Conservation (phyloP, 2,113 vertebrate genomes). For the Petrocephalus microphthalmus region DNA sequence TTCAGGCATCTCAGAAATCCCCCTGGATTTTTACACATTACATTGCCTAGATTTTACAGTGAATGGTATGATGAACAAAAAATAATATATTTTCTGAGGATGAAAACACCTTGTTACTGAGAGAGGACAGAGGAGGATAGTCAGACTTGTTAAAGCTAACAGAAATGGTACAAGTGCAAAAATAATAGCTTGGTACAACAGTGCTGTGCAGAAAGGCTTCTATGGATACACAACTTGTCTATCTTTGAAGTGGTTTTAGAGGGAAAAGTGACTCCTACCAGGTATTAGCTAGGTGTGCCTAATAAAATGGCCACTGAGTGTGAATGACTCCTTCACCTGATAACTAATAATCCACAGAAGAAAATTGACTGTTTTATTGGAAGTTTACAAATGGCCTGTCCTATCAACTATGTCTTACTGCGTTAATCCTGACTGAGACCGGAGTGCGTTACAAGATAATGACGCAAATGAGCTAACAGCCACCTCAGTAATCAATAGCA, state of each 20-base stretch:
- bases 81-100: neutral
- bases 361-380: neutral
- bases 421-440: neutral
- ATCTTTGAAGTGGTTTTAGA: neutral
- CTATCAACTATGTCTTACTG: neutral
- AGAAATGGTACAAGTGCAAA: neutral
- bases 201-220: neutral
- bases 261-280: neutral
- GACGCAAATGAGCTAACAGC: neutral
- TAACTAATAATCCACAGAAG: neutral
- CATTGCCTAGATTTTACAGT: neutral
- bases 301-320: neutral
- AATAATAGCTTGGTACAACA: neutral
- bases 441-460: neutral
- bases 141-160: neutral
- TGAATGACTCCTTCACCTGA: neutral
- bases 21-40: neutral
- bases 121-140: neutral
- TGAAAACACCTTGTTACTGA: neutral
- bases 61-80: neutral
- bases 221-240: neutral
- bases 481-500: neutral
- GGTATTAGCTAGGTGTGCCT: neutral
- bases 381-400: neutral
- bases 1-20: neutral